Evolutionary conservation across 2,888 invertebrate species (phyloP), one percentile per base, ranked within the genome.

Genomic region (Philhelius pedissequus): DNA sequence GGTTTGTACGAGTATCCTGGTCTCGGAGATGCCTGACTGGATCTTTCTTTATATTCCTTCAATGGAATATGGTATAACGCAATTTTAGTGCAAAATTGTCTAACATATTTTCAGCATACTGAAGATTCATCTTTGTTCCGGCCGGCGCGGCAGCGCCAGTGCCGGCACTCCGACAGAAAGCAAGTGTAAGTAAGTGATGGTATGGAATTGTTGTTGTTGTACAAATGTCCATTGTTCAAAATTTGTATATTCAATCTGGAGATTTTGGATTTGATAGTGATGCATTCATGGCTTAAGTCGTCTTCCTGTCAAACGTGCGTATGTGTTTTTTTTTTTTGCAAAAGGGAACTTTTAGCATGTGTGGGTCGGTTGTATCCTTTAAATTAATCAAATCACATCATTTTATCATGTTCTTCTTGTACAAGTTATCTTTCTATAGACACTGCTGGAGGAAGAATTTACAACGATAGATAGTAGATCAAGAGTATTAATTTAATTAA

Each of bases 101-200:
- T 62, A 82, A 78, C 73, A 82, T 82, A 82, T 82, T 82, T 82
- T 32, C 60, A 45, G 78, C 48, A 82, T 62, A 82, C 73, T 82
- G 77, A 58, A 71, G 73, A 52, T 50, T 69, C 82, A 68, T 78
- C 78, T 73, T 73, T n/a, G n/a, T n/a, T n/a, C n/a, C n/a, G n/a
- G n/a, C n/a, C n/a, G n/a, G n/a, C n/a, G n/a, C n/a, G n/a, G n/a
- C n/a, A n/a, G n/a, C n/a, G n/a, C n/a, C n/a, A n/a, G n/a, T n/a
- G n/a, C n/a, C n/a, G n/a, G n/a, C n/a, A n/a, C n/a, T n/a, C 13
- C 20, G 54, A 40, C 22, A 32, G 9, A 30, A 15, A 62, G 6
- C 43, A 30, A 43, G 43, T 40, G 30, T n/a, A 1, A 3, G 58
- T 9, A 11, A 9, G 2, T 2, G 32, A 9, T 1, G n/a, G 2